Base-by-base conservation (phyloP, 2,888 invertebrate species). In the Erannis defoliaria region DNA sequence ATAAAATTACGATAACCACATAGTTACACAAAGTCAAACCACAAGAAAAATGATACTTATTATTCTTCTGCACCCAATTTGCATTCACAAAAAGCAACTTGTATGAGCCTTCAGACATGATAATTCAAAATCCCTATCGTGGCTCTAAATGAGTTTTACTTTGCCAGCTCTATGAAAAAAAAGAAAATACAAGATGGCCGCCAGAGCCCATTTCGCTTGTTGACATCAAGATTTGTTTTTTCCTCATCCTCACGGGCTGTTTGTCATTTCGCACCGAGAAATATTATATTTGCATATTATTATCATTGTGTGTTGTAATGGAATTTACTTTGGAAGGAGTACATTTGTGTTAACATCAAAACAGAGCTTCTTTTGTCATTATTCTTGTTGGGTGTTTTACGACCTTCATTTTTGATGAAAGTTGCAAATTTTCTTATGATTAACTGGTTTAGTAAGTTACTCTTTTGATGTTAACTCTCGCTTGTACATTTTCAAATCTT, bases 201-300 rank as follows among this genome's bases (percentile, higher is more conserved):
- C 76, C 75, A 66, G 57, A 76, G 78, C 73, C 62, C 80, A 84
- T 84, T 85, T 80, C 75, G 79, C 79, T 78, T 80, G 82, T 83
- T 80, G 86, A 82, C 87, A 83, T 77, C 78, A 75, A 80, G 85
- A 86, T 89, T 87, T 85, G 84, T 86, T 89, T 84, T 74, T 70
- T 74, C 74, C 72, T 67, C 62, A 40, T 46, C 71, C 70, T 72
- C 75, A 73, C 67, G 70, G 74, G 74, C 74, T 78, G 80, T 84
- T 83, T 82, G 80, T 84, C 84, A 84, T 85, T 78, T 77, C 70
- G 76, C 75, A 72, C 74, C 74, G 68, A 66, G 70, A 71, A 74
- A 74, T 70, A 73, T 76, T 73, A 75, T 71, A 77, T 81, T 75
- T 78, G 68, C 79, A 78, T 81, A 70, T 68, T 78, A 74, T 75